These are phyloP conservation scores for Todiramphus chloris DNA, from an alignment of 2,113 vertebrate genomes.

Conservation along the genomic window DNA sequence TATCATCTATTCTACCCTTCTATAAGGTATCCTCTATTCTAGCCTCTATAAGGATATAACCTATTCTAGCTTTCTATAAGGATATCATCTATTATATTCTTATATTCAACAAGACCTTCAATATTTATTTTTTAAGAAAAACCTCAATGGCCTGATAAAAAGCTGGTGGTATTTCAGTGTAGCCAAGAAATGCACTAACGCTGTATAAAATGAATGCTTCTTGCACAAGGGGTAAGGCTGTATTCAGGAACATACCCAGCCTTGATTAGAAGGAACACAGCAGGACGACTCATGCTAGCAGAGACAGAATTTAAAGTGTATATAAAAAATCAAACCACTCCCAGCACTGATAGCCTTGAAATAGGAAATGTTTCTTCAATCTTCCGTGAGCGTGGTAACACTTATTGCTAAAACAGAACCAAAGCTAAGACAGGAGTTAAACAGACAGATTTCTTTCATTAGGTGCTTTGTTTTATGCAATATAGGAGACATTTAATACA, in stretches of 20 bases:
- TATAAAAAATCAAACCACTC: neutral
- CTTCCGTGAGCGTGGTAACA: neutral
- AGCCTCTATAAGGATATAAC: neutral
- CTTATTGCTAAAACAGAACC: slow-evolving; percentile 5
- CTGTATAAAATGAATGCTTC: neutral
- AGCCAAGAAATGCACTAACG: neutral
- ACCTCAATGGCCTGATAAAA: neutral
- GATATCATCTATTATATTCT: neutral
- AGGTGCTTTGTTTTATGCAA: slow-evolving; percentile 28
- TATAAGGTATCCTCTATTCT: too few species aligned
- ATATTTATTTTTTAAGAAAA: neutral
- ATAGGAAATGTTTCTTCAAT: neutral
- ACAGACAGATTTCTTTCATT: slow-evolving; percentile 39
- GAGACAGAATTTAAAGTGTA: neutral
- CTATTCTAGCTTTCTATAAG: too few species aligned
- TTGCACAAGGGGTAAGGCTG: neutral
- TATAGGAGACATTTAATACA: neutral
- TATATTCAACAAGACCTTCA: too few species aligned
- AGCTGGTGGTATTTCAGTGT: neutral
- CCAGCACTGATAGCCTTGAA: neutral
- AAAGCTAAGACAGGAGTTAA: neutral
- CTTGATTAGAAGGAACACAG: neutral
- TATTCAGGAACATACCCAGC: neutral
- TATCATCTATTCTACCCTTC: neutral
- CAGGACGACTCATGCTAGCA: neutral